Evolutionary conservation across 2,113 vertebrate genomes (phyloP), one percentile per base, ranked within the genome.

Genomic region (Rhabdomys dilectus): DNA sequence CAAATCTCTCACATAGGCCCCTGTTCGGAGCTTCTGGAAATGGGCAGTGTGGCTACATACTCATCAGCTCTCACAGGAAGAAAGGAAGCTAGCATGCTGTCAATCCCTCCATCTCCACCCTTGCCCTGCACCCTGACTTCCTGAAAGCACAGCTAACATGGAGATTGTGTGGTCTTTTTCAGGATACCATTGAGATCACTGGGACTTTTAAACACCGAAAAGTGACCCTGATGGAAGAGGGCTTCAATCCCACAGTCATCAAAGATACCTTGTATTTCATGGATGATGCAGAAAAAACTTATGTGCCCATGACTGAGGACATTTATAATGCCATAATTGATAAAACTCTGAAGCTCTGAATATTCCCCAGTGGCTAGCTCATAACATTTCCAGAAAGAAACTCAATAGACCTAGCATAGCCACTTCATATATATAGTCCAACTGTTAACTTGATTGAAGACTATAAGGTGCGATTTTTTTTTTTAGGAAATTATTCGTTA

Each of bases 181-280:
- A 99, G 97, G 97, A 98, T 68, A 45, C 76, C n/a, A 88, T 99
- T 93, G 98, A 98, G n/a, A 80, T 99, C 96, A 99, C 99, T 9
- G 98, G 98, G 87, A 99, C 99, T 0, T 99, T 98, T 96, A 99
- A 99, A 95, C 99, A 99, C 77, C 93, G 98, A 68, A 99, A 99
- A 98, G 95, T 98, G 93, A 99, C 98, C 88, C 98, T 99, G 80
- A 94, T 95, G 34, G 98, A 99, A 68, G 99, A 99, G 81, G 99
- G 99, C 76, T 99, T 99, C 94, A 97, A 99, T 81, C 99, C 99
- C 0, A 39, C 94, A 0, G 22, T 97, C 94, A 95, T 99, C 97
- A 97, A 85, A 72, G 99, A 99, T 45, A 31, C n/a, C 26, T 78
- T 99, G 9, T 99, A 99, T 97, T 99, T 98, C 98, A 97, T 99